phyloP scores from a whole-genome alignment of 2,797 vertebrate species.

The Xerus rutilus region DNA sequence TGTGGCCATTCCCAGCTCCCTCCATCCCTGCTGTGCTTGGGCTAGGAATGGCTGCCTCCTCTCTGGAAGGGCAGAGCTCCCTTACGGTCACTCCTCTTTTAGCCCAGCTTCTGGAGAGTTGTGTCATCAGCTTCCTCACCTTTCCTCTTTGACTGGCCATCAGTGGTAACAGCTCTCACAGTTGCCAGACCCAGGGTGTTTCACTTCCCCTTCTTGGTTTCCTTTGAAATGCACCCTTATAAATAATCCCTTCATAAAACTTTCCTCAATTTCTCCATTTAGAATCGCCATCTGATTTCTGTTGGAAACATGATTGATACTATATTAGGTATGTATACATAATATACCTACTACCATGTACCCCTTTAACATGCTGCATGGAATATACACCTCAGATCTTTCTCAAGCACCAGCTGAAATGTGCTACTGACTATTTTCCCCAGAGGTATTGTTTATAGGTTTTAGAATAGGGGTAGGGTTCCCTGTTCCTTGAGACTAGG shows the following conservation, averaged over 20 bases:
- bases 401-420: not conserved
- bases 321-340: not conserved
- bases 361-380: not conserved
- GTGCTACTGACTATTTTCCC: not conserved
- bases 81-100: not conserved
- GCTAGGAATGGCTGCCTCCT: not conserved
- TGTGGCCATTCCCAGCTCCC: accelerated
- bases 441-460: not conserved
- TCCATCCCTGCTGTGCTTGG: not conserved
- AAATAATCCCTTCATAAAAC: not conserved
- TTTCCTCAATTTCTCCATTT: not conserved
- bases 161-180: not conserved
- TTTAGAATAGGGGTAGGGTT: not conserved
- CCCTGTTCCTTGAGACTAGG: not conserved
- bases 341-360: not conserved
- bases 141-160: not conserved
- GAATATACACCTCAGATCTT: not conserved
- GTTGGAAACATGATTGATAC: not conserved
- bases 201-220: not conserved
- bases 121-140: not conserved
- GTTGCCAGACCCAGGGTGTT: not conserved
- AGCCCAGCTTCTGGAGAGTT: not conserved
- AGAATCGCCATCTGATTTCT: not conserved
- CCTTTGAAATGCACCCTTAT: not conserved
- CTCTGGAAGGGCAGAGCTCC: not conserved